Evolutionary conservation across 2,888 invertebrate species (phyloP).

Genomic region (Psylliodes chrysocephalus): DNA sequence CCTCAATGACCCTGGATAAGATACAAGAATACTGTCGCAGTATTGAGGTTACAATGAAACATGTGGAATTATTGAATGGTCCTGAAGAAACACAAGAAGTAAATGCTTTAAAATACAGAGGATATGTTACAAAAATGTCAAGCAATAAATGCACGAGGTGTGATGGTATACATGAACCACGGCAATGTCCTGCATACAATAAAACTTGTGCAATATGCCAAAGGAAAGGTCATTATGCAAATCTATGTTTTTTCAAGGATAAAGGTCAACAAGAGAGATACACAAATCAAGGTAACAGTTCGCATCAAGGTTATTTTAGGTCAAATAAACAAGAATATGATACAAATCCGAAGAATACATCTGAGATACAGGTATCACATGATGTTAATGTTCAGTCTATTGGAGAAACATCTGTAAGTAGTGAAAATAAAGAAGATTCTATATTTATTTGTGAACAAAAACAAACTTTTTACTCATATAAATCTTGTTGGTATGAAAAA

Average conservation of each 20-base stretch:
- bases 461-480: too few relatives aligned
- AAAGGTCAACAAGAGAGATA: background rate
- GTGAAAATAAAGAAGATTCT: too few relatives aligned
- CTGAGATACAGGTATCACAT: too few relatives aligned
- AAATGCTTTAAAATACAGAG: background rate
- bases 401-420: too few relatives aligned
- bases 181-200: background rate
- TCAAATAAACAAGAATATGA: too few relatives aligned
- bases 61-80: slow-evolving; percentile 4
- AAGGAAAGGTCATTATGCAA: slow-evolving; percentile 13
- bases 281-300: too few relatives aligned
- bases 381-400: too few relatives aligned
- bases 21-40: slow-evolving; percentile 3
- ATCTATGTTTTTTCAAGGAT: background rate
- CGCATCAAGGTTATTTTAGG: too few relatives aligned
- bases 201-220: background rate
- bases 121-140: too few relatives aligned
- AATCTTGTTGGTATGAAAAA: too few relatives aligned
- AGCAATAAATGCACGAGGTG: background rate
- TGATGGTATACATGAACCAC: background rate
- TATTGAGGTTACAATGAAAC: background rate
- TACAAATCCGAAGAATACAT: too few relatives aligned
- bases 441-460: too few relatives aligned
- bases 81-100: background rate
- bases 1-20: slow-evolving; percentile 8